phyloP scores from a whole-genome alignment of 2,888 invertebrate species.

The Nephrotoma guestfalica region DNA sequence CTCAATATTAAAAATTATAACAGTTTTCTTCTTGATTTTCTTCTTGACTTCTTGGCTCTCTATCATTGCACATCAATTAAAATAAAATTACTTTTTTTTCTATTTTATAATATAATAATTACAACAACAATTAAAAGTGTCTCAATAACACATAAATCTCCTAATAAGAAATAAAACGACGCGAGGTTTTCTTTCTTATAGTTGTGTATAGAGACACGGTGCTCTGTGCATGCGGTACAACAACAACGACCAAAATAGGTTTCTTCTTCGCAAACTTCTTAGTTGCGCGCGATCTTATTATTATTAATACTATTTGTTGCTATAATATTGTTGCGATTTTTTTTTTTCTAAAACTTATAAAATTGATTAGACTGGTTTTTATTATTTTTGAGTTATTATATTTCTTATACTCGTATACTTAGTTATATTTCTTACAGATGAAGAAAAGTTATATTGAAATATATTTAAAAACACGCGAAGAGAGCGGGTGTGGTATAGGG shows the following conservation, averaged over 20 bases:
- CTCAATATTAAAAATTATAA: neutral
- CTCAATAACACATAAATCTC: neutral
- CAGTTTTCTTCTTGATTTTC: neutral
- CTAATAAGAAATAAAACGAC: neutral
- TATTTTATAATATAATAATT: neutral
- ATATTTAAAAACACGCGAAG: neutral
- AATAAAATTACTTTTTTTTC: neutral
- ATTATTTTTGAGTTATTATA: neutral
- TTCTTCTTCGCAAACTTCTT: neutral
- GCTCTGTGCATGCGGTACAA: neutral
- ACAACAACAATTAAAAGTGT: neutral
- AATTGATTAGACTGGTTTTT: slow-evolving; percentile 4
- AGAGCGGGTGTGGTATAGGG: slow-evolving; percentile 4
- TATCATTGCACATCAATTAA: neutral
- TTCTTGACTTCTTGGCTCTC: neutral
- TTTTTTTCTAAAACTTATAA: neutral
- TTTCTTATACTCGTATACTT: neutral
- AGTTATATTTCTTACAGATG: neutral
- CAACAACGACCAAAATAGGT: neutral
- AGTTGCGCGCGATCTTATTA: neutral
- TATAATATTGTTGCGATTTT: neutral
- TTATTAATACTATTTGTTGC: neutral
- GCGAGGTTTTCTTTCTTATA: neutral
- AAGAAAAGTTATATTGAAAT: neutral
- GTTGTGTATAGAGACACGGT: neutral